Evolutionary conservation across 2,113 vertebrate species (phyloP).

Genomic region (Zosterops lateralis): DNA sequence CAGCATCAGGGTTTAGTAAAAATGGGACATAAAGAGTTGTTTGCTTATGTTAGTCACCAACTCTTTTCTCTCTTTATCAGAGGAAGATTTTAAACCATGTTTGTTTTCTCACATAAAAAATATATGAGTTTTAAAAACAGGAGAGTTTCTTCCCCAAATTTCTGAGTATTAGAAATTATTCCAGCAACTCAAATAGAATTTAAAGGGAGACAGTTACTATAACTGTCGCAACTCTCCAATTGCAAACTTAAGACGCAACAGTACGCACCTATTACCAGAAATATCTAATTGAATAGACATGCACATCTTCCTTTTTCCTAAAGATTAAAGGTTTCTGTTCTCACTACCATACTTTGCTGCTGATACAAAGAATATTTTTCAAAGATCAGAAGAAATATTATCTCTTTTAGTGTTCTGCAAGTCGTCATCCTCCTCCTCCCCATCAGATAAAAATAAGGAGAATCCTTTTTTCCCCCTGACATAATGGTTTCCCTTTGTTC

Average conservation of each 20-base stretch:
- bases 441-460: background rate
- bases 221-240: background rate
- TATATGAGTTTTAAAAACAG: fast-evolving
- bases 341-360: background rate
- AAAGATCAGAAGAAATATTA: background rate
- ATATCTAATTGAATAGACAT: background rate
- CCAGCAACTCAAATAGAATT: background rate
- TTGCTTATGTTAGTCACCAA: background rate
- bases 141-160: background rate
- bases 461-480: background rate
- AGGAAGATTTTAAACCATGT: background rate
- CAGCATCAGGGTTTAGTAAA: background rate
- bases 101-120: background rate
- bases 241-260: background rate
- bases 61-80: background rate
- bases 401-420: background rate
- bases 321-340: background rate
- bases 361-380: background rate
- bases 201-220: background rate
- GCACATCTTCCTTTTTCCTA: background rate
- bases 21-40: background rate
- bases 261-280: background rate
- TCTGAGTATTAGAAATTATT: background rate
- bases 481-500: background rate
- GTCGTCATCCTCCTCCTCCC: background rate